Percentiles rank a stretch among this genome's conserved stretches.
Evolutionary conservation across 2,113 vertebrate species (phyloP).

Genomic region (Nerophis lumbriciformis): DNA sequence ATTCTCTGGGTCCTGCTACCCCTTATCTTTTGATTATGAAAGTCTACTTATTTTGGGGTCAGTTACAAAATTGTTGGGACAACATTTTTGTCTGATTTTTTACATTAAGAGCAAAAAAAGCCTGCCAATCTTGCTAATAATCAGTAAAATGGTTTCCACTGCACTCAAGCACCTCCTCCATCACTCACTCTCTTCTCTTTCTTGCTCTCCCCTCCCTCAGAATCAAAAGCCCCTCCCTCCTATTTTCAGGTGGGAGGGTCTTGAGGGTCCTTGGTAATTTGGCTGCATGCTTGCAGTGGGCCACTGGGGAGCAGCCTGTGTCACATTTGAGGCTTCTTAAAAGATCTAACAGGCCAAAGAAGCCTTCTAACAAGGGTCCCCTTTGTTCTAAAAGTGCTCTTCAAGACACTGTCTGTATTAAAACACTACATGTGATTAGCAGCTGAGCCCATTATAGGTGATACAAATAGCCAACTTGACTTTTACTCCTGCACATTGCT

Average conservation of each 20-base stretch:
- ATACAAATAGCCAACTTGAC: not conserved
- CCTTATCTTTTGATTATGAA: too few relatives aligned
- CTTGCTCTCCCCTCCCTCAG: conserved; percentile 2
- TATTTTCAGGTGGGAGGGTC: conserved; percentile 23
- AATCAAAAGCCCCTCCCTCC: conserved; percentile 12
- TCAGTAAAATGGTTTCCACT: not conserved
- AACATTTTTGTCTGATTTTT: not conserved
- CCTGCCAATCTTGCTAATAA: not conserved
- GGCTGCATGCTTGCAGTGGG: conserved; percentile 40
- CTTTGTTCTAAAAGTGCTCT: conserved; percentile 12
- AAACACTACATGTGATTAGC: not conserved
- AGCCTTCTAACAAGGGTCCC: conserved; percentile 31
- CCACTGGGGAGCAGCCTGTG: conserved; percentile 70
- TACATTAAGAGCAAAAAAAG: not conserved
- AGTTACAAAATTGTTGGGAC: not conserved
- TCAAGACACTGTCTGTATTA: conserved; percentile 5
- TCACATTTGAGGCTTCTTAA: conserved; percentile 46
- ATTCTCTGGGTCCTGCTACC: too few relatives aligned
- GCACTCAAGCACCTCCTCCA: conserved; percentile 2
- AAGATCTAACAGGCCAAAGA: conserved; percentile 23
- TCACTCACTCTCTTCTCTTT: not conserved
- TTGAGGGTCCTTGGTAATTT: conserved; percentile 8
- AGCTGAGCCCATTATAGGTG: not conserved
- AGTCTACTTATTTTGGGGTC: too few relatives aligned
- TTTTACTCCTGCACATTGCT: not conserved